Conservation (phyloP, 1,140 invertebrate genomes). For the Pristionchus pacificus region DNA sequence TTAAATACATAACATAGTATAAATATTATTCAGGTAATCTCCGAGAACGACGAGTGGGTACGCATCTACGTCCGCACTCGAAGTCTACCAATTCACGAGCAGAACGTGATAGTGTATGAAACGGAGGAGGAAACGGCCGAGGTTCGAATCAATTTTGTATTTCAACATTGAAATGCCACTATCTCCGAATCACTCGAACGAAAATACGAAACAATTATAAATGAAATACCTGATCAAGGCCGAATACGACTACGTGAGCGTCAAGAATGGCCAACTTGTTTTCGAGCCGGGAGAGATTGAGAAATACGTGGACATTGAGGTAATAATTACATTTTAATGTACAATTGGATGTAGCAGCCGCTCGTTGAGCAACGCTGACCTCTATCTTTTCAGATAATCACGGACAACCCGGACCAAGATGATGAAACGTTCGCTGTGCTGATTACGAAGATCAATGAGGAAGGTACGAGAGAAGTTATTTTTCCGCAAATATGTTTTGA, state of each 20-base stretch:
- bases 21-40: conserved; percentile 18
- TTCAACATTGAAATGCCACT: no score
- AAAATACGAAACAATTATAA: no score
- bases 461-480: no score
- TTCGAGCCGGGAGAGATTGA: conserved; percentile 32
- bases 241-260: conserved; percentile 18
- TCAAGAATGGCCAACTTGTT: conserved; percentile 14
- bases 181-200: no score
- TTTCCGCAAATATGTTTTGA: no score
- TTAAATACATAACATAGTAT: no score
- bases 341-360: no score
- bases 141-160: no score
- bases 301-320: conserved; percentile 68
- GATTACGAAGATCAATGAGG: no score
- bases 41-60: conserved; percentile 15
- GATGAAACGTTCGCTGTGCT: conserved; percentile 88
- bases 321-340: no score
- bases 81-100: conserved; percentile 7
- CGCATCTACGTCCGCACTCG: conserved; percentile 16
- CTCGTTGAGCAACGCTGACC: no score
- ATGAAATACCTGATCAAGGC: not conserved
- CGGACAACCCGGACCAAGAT: conserved; percentile 96
- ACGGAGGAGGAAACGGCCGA: conserved; percentile 26
- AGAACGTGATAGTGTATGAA: conserved; percentile 10
- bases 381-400: no score